Conservation (phyloP, 2,113 vertebrate genomes). For the Hylia prasina region DNA sequence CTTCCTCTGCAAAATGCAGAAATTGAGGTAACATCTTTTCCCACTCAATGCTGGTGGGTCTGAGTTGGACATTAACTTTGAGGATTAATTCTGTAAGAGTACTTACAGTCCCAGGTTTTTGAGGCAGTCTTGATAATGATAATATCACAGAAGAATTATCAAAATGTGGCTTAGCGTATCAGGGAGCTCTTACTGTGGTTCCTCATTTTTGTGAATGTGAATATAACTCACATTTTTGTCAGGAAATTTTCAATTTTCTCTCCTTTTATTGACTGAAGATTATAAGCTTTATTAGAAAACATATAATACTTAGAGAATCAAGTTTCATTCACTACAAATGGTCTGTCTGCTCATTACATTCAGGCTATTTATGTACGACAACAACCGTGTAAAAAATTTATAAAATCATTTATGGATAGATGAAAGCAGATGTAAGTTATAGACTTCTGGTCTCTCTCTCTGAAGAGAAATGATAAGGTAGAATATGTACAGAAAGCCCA, state of each 20-base stretch:
- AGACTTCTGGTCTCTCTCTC: background rate
- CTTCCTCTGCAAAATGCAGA: background rate
- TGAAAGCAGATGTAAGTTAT: background rate
- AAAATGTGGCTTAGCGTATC: background rate
- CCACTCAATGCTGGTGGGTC: fast-evolving
- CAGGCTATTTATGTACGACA: background rate
- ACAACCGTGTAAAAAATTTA: background rate
- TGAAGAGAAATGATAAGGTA: background rate
- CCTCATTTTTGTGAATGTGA: background rate
- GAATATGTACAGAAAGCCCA: background rate
- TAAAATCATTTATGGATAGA: background rate
- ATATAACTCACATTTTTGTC: background rate
- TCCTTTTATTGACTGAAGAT: background rate
- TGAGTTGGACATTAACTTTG: background rate
- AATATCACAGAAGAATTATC: background rate
- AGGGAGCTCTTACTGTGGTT: background rate
- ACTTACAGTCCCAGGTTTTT: background rate
- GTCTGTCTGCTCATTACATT: background rate
- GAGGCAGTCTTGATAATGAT: background rate
- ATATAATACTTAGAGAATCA: background rate
- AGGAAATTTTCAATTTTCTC: background rate
- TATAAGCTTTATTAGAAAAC: background rate
- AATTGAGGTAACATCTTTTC: background rate
- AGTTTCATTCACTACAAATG: background rate
- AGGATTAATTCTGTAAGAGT: background rate